A percentile compares a stretch with the other conserved stretches of the same genome.
Conservation (phyloP, 2,797 vertebrate genomes). For the Rhinoraja longicauda region DNA sequence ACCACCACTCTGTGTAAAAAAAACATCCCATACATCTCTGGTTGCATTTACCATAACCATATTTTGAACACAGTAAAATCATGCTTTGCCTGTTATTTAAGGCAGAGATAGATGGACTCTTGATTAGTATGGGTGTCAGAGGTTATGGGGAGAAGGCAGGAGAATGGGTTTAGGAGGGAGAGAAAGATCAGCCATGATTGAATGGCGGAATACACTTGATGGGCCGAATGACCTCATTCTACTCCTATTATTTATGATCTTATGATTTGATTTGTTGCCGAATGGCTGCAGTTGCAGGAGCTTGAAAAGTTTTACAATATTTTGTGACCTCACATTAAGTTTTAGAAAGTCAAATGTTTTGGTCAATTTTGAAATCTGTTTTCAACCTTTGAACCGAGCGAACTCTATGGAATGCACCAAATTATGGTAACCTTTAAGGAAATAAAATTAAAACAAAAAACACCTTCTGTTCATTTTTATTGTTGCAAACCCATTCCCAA, state of each 20-base stretch:
- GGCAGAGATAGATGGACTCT: background rate
- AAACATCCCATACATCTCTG: too few species aligned
- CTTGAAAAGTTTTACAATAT: background rate
- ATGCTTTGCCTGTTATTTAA: background rate
- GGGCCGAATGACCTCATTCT: too few species aligned
- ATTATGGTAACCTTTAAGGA: background rate
- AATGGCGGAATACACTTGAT: too few species aligned
- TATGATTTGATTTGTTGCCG: background rate
- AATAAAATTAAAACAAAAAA: background rate
- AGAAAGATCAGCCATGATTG: too few species aligned
- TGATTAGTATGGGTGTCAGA: too few species aligned
- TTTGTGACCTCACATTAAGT: background rate
- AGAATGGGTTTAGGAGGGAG: too few species aligned
- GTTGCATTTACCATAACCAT: too few species aligned
- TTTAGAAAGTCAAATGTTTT: slow-evolving; percentile 19
- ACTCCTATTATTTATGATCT: too few species aligned
- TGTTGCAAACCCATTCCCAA: background rate
- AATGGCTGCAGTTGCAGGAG: background rate
- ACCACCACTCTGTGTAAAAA: too few species aligned
- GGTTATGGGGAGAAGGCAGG: too few species aligned
- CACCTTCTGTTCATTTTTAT: background rate
- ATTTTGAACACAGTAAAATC: background rate
- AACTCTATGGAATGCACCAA: background rate
- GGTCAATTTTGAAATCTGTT: background rate
- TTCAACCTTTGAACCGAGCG: background rate